phyloP scores from a whole-genome alignment of 2,113 vertebrate species.

The Albula goreensis region DNA sequence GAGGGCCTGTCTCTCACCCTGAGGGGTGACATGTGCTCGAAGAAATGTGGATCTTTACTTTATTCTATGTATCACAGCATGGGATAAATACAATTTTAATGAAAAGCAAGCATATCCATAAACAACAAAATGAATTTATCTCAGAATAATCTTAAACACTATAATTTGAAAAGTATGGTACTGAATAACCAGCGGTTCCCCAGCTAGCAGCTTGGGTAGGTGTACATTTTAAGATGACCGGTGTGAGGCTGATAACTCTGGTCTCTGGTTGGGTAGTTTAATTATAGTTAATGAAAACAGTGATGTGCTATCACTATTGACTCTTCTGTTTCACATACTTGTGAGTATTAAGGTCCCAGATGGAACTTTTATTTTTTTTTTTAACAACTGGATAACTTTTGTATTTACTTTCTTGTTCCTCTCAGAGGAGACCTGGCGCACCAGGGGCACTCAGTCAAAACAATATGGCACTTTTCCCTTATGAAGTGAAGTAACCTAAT shows the following conservation, averaged over 20 bases:
- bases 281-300: neutral
- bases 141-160: neutral
- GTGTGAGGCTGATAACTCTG: neutral
- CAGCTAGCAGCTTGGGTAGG: no score
- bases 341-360: neutral
- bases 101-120: no score
- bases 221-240: neutral
- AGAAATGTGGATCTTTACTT: no score
- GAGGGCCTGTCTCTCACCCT: neutral
- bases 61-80: no score
- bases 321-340: neutral
- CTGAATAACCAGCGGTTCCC: neutral
- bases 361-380: neutral
- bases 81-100: neutral
- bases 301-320: no score
- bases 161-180: neutral
- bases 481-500: neutral
- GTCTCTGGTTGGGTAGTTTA: neutral
- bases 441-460: neutral
- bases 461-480: neutral
- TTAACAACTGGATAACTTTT: neutral
- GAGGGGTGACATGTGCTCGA: neutral
- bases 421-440: neutral
- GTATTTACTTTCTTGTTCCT: neutral
- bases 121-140: no score